Base-by-base conservation (phyloP, 2,113 vertebrate species). In the Genyomyrus donnyi region DNA sequence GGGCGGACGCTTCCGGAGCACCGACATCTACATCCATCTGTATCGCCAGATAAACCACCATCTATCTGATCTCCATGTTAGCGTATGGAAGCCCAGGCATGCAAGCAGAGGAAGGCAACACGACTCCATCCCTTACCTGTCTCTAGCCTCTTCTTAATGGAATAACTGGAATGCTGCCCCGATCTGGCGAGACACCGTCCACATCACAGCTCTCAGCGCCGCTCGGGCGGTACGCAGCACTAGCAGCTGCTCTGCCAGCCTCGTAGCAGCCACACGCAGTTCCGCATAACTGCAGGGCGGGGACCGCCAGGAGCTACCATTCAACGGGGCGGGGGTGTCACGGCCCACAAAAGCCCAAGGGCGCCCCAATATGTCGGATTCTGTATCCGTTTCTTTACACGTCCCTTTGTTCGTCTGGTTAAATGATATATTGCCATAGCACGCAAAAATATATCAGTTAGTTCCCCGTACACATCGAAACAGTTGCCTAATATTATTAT, bases 211-310 rank as follows among this genome's bases (percentile, higher is more conserved):
- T 48, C 13, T 48, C 19, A 84, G 42, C 42, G 21, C 42, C 5
- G 5, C 85, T 84, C 10, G 49, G n/a, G 3, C 13, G 48, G 85
- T 46, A 31, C 49, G 85, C 85, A 31, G 48, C 24, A 42, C 31
- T 46, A 3, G 46, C 27, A 27, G 46, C 35, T 35, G 4, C 21
- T 70, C 15, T 46, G 77, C 7, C 48, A n/a, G 15, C 31, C 52
- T 10, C 0, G 91, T 92, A 45, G 93, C 92, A 52, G 88, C 92
- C 88, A 89, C 91, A 89, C 88, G 88, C 91, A 94, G 93, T 95
- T 96, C 95, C 95, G 95, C 94, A 94, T 95, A 93, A 92, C 89
- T 70, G 89, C 84, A 48, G 89, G 91, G 53, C 17, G 89, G 89
- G 80, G 90, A 27, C 74, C 74, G 58, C 50, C 88, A 89, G 92